These are phyloP conservation scores for Serranus cabrilla DNA, from an alignment of 2,797 vertebrate genomes.

Conservation along the genomic window DNA sequence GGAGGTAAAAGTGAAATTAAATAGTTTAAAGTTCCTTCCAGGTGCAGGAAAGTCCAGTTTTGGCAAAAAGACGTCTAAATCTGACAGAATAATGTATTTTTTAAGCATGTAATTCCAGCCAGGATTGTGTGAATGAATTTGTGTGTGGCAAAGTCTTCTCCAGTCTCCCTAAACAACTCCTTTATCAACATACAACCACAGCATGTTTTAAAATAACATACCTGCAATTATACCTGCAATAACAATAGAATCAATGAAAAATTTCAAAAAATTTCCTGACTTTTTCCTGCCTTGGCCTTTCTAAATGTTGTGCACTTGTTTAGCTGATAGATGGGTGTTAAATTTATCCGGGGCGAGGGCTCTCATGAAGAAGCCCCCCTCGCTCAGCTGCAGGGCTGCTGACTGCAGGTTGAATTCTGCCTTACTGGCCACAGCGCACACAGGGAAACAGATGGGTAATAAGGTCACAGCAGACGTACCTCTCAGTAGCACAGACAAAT, in stretches of 20 bases:
- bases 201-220: neutral
- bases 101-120: slow-evolving; percentile 22
- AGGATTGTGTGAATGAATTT: neutral
- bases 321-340: slow-evolving; percentile 76
- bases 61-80: slow-evolving; percentile 10
- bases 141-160: neutral
- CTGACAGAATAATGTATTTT: slow-evolving; percentile 13
- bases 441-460: slow-evolving; percentile 83
- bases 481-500: slow-evolving; percentile 75
- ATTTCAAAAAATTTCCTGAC: slow-evolving; percentile 33
- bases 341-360: slow-evolving; percentile 68
- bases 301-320: slow-evolving; percentile 58
- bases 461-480: slow-evolving; percentile 78
- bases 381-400: slow-evolving; percentile 78
- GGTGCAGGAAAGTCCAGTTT: slow-evolving; percentile 25
- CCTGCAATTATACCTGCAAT: slow-evolving; percentile 27
- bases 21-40: neutral
- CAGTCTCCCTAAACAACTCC: neutral
- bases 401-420: slow-evolving; percentile 77
- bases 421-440: slow-evolving; percentile 69
- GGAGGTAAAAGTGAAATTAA: neutral
- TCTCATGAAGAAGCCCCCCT: slow-evolving; percentile 53
- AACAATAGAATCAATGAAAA: slow-evolving; percentile 2
- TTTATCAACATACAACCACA: neutral
- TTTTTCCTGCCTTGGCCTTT: slow-evolving; percentile 44